Evolutionary conservation across 2,888 invertebrate genomes (phyloP), one percentile per base, ranked within the genome.

Genomic region (Drosophila mimica): DNA sequence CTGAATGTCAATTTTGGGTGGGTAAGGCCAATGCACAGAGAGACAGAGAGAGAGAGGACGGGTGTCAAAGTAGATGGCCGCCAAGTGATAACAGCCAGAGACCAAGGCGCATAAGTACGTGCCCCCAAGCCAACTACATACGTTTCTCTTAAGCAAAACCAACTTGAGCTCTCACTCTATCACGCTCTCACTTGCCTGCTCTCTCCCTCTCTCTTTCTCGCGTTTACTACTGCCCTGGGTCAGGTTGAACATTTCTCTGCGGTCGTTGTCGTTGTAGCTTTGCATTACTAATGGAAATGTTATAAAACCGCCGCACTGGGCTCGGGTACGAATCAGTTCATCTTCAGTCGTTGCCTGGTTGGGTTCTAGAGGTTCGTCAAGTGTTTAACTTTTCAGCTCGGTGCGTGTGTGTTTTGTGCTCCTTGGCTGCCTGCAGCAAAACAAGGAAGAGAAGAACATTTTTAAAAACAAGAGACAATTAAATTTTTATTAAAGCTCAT

Each of bases 251-350:
- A 90, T 88, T 85, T 88, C 89, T 86, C 78, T 65, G 79, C 66
- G 15, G 52, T 38, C 69, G 51, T 34, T 43, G 69, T 43, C 20
- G 25, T 33, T 52, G 75, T 56, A 68, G 74, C 59, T 82, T 68
- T 62, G 79, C 73, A 70, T 78, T 71, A 76, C 79, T 82, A 88
- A 86, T 83, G 89, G 76, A 89, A 91, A 92, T 91, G 91, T 92
- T 93, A 93, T 93, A 93, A 93, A 92, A 61, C 92, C 61, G 74
- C 73, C 73, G 56, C 71, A 82, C 82, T 82, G 83, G 86, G 79
- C 83, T 81, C 86, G 83, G 86, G 82, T 89, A 89, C 81, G 83
- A 90, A 80, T 91, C 93, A 93, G 93, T 93, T 91, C 88, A 91
- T 92, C 90, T 89, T 89, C 82, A 88, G 91, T 84, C 89, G 91